Evolutionary conservation across 2,113 vertebrate genomes (phyloP).

Genomic region (Peucedramus taeniatus): DNA sequence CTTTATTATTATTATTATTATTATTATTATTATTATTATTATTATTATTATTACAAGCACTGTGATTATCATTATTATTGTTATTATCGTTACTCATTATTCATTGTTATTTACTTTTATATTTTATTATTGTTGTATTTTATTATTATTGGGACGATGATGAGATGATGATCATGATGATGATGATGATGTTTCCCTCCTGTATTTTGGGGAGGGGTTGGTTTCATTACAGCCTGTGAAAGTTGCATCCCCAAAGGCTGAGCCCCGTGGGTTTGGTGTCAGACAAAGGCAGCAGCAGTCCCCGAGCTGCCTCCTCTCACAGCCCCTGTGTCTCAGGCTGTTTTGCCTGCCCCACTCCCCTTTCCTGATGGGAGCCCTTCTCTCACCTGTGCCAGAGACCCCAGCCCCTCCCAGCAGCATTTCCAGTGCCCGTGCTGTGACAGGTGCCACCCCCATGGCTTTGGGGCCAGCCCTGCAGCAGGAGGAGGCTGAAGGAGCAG

Average conservation of each 20-base stretch:
- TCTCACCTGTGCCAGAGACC: background rate
- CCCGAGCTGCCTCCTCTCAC: accelerated
- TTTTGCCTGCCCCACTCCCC: background rate
- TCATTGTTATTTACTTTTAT: background rate
- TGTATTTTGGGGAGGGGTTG: background rate
- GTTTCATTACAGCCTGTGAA: accelerated
- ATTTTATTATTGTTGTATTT: background rate
- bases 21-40: too few relatives aligned
- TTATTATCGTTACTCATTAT: background rate
- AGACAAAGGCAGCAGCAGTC: background rate
- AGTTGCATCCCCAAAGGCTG: background rate
- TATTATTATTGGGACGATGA: too few relatives aligned
- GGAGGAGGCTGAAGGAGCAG: background rate
- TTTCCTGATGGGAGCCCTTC: background rate
- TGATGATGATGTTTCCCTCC: background rate
- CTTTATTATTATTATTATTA: too few relatives aligned
- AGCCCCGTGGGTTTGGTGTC: background rate
- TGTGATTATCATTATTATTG: background rate
- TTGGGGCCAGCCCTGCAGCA: background rate
- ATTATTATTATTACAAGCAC: too few relatives aligned
- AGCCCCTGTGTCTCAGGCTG: background rate
- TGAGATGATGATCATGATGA: background rate
- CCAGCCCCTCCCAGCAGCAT: background rate
- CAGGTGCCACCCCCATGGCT: background rate
- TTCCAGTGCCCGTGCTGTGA: accelerated